These are phyloP conservation scores for Lasius fuliginosus DNA, from an alignment of 2,888 invertebrate genomes.

Conservation along the genomic window DNA sequence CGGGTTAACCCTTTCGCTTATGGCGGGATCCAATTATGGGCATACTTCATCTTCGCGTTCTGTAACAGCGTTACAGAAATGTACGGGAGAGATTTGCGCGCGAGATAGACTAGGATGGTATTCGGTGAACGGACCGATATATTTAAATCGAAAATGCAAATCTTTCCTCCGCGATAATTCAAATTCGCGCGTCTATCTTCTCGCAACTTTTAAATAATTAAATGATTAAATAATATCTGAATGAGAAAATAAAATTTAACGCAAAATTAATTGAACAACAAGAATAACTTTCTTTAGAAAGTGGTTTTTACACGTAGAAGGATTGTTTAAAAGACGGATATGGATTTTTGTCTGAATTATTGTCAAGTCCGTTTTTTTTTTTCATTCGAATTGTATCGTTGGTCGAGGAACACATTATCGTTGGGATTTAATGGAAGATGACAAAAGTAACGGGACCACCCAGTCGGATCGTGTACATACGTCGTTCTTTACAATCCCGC, in stretches of 20 bases:
- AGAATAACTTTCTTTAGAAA: neutral
- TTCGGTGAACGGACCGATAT: neutral
- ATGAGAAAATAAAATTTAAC: neutral
- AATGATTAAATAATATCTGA: neutral
- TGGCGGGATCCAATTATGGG: slow-evolving; percentile 36
- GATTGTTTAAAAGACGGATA: neutral
- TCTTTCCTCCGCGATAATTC: neutral
- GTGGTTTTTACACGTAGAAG: neutral
- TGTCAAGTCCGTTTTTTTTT: neutral
- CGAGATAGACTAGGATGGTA: neutral
- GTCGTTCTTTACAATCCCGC: neutral
- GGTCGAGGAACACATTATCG: neutral
- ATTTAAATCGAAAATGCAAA: neutral
- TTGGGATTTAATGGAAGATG: slow-evolving; percentile 7
- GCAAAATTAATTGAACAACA: neutral
- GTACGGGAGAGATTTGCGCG: slow-evolving; percentile 3
- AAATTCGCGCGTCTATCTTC: neutral
- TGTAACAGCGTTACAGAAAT: slow-evolving; percentile 13
- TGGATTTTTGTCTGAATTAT: neutral
- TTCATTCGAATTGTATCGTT: neutral
- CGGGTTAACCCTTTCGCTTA: slow-evolving; percentile 39
- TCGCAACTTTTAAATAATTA: neutral
- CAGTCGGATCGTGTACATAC: neutral
- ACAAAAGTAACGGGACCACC: slow-evolving; percentile 14
- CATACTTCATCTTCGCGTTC: slow-evolving; percentile 30